Evolutionary conservation across 2,888 invertebrate species (phyloP).

Genomic region (Synanthedon andrenaeformis): DNA sequence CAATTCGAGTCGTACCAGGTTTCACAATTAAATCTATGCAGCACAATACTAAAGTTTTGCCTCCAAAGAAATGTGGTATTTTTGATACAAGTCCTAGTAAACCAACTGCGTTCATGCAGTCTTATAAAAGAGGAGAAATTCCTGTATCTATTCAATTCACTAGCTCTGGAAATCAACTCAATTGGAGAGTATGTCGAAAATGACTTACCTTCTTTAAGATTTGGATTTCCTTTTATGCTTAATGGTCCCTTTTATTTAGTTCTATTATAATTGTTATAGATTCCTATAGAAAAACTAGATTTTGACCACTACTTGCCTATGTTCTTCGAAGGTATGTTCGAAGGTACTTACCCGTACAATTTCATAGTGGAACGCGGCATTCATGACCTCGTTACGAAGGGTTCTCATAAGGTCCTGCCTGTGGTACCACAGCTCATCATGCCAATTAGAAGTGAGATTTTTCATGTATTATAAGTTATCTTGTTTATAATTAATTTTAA

Average conservation of each 20-base stretch:
- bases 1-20: conserved; percentile 80
- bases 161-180: conserved; percentile 71
- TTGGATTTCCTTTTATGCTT: not conserved
- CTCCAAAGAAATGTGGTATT: conserved; percentile 73
- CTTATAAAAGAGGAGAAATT: conserved; percentile 77
- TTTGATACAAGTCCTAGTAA: conserved; percentile 64
- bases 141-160: conserved; percentile 82
- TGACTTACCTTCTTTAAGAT: not conserved
- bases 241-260: not conserved
- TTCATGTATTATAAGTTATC: too few species aligned
- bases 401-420: conserved; percentile 86
- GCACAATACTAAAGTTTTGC: conserved; percentile 80
- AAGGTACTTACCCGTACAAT: conserved; percentile 86
- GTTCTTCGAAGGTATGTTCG: conserved; percentile 93
- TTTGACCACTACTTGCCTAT: conserved; percentile 94
- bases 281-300: conserved; percentile 89
- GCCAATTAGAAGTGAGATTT: conserved; percentile 87
- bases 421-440: conserved; percentile 93
- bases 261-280: conserved; percentile 49
- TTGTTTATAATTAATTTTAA: too few species aligned
- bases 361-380: conserved; percentile 91
- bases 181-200: conserved; percentile 75
- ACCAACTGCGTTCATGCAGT: conserved; percentile 76
- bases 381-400: conserved; percentile 84
- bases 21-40: conserved; percentile 89